A percentile compares a stretch with the other conserved stretches of the same genome.
These are phyloP conservation scores for Virgularia gustaviana DNA, from an alignment of 92 coral and sea anemone species.

Conservation along the genomic window DNA sequence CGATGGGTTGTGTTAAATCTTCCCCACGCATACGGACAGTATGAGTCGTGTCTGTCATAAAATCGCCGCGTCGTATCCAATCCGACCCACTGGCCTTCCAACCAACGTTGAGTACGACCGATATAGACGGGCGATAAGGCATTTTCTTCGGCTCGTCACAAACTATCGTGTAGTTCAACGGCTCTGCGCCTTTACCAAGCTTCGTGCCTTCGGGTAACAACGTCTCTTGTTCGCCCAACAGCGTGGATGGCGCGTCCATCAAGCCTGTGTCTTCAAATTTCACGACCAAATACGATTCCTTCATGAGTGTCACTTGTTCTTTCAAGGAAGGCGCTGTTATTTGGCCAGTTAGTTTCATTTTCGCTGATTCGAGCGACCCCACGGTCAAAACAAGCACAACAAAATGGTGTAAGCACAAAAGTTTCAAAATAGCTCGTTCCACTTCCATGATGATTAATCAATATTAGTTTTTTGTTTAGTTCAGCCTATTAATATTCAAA, in stretches of 20 bases:
- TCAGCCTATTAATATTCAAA: too few species aligned
- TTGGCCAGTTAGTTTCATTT: conserved; percentile 26
- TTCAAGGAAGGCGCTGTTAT: conserved; percentile 1
- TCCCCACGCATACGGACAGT: too few species aligned
- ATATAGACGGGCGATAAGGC: conserved; percentile 51
- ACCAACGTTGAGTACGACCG: conserved; percentile 86
- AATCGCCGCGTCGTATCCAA: conserved; percentile 74
- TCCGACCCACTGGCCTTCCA: conserved; percentile 60
- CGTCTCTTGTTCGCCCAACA: conserved; percentile 58
- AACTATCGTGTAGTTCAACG: conserved; percentile 62
- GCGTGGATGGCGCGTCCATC: conserved; percentile 52
- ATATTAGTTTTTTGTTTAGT: too few species aligned
- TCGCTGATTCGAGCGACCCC: background rate
- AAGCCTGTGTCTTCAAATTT: conserved; percentile 66
- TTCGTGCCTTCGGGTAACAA: conserved; percentile 57
- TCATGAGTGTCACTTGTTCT: conserved; percentile 9
- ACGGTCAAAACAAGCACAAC: background rate
- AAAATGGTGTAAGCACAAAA: background rate
- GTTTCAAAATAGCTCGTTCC: too few species aligned
- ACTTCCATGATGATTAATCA: too few species aligned
- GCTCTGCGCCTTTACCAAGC: conserved; percentile 37
- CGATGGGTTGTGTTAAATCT: conserved; percentile 49
- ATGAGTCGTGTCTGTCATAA: conserved; percentile 57
- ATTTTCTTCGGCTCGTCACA: conserved; percentile 55
- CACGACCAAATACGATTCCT: conserved; percentile 60